Evolutionary conservation across 2,113 vertebrate genomes (phyloP), one percentile per base, ranked within the genome.

Genomic region (Clarias batrachus): DNA sequence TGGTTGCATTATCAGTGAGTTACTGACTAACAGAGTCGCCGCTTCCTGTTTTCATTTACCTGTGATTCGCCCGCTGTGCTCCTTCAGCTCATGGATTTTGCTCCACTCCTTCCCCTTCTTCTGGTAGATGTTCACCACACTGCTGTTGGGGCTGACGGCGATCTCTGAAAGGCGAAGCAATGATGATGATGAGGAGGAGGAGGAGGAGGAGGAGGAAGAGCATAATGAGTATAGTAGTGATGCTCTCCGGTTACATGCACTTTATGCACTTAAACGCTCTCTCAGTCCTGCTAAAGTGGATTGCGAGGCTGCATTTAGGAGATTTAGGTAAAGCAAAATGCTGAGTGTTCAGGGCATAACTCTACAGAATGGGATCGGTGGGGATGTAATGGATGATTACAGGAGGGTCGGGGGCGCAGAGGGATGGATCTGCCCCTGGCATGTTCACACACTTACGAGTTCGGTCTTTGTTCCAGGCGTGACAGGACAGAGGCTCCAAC

Each of bases 391-490:
- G 56, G 91, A 83, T 59, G 11, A 60, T 91, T 80, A 89, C 54
- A 74, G n/a, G 73, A 48, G 65, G 85, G 76, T 25, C 10, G 71
- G 37, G 3, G 8, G 71, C 8, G 33, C 7, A 23, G 8, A 9
- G 0, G 17, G 81, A 78, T 60, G 37, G 23, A 27, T 37, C 89
- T 85, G 70, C 81, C 62, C 84, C 27, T 21, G n/a, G 60, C 30
- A 65, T 63, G 63, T 80, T 87, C 57, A 88, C 57, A 88, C 68
- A 94, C 95, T 81, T 92, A 96, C 95, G 95, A 5, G 92, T 95
- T 81, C 93, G 91, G 82, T 96, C 94, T 93, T 96, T 95, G 91
- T 96, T 96, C 95, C 95, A 96, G 91, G 95, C 91, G 83, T 96
- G 95, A 92, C 95, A 96, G 85, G 95, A 95, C 85, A 96, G 90